Evolutionary conservation across 2,113 vertebrate species (phyloP).

Genomic region (Prunella fulvescens): DNA sequence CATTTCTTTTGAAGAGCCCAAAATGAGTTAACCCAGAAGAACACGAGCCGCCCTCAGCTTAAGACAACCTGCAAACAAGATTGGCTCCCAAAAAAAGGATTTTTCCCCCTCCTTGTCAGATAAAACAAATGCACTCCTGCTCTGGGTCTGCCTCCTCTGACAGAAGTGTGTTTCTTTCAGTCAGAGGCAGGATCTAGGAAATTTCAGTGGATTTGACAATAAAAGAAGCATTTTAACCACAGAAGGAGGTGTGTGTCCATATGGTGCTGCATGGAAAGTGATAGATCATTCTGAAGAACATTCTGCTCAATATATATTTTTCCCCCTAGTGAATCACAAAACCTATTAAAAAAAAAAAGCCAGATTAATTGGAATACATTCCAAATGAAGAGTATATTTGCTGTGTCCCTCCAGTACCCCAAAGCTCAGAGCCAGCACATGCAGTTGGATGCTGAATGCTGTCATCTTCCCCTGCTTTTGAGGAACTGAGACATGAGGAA

Average conservation of each 20-base stretch:
- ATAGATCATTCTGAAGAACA: background rate
- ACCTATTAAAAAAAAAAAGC: background rate
- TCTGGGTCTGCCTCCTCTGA: background rate
- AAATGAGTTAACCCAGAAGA: background rate
- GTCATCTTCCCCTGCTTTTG: background rate
- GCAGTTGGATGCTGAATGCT: background rate
- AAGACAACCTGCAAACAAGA: conserved; percentile 11
- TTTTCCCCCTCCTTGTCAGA: background rate
- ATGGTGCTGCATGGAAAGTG: background rate
- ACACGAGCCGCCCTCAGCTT: background rate
- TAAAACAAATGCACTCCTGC: background rate
- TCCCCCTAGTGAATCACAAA: background rate
- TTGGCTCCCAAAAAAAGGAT: background rate
- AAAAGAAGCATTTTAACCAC: background rate
- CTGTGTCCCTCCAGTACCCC: background rate
- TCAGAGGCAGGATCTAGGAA: background rate
- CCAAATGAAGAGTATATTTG: background rate
- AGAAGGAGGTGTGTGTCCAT: background rate
- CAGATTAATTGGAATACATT: background rate
- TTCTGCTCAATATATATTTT: background rate
- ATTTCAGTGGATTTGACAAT: background rate
- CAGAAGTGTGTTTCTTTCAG: background rate
- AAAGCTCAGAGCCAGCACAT: background rate
- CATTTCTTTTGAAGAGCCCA: background rate
- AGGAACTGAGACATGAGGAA: background rate